Evolutionary conservation across 2,888 invertebrate genomes (phyloP).

Genomic region (Rhimphoctona megacephalus): DNA sequence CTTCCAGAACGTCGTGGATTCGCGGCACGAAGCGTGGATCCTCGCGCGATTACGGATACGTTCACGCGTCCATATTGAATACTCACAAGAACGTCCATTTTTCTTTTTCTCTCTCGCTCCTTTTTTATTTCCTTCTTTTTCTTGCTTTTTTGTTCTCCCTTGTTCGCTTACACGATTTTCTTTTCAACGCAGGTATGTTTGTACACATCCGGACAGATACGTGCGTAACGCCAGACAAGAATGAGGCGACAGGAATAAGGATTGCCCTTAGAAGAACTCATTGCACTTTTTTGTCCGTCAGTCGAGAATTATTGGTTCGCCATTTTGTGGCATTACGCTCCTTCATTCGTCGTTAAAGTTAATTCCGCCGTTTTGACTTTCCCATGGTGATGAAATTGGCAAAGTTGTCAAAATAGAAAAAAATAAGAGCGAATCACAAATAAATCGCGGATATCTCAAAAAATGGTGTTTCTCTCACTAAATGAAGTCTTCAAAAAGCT

Average conservation of each 20-base stretch:
- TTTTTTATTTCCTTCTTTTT: slow-evolving; percentile 6
- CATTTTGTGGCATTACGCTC: not conserved
- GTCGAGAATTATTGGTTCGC: not conserved
- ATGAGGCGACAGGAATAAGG: slow-evolving; percentile 24
- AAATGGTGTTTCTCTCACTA: no score
- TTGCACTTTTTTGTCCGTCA: not conserved
- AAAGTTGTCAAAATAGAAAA: not conserved
- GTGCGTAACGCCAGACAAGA: slow-evolving; percentile 44
- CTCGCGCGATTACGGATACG: slow-evolving; percentile 62
- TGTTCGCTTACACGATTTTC: slow-evolving; percentile 41
- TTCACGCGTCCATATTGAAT: slow-evolving; percentile 22
- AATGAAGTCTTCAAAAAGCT: no score
- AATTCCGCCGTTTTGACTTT: not conserved
- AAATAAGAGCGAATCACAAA: no score
- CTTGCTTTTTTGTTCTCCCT: slow-evolving; percentile 25
- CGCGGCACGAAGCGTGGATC: slow-evolving; percentile 46
- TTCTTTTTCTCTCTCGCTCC: slow-evolving; percentile 29
- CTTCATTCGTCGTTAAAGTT: no score
- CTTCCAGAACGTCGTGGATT: slow-evolving; percentile 37
- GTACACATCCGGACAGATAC: slow-evolving; percentile 42
- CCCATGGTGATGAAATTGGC: not conserved
- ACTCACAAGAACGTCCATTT: slow-evolving; percentile 5
- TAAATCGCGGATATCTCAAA: no score
- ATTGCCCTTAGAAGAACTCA: not conserved
- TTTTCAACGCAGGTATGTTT: slow-evolving; percentile 38